Evolutionary conservation across 1,140 invertebrate species (phyloP), one percentile per base, ranked within the genome.

Genomic region (Helicoverpa zea): DNA sequence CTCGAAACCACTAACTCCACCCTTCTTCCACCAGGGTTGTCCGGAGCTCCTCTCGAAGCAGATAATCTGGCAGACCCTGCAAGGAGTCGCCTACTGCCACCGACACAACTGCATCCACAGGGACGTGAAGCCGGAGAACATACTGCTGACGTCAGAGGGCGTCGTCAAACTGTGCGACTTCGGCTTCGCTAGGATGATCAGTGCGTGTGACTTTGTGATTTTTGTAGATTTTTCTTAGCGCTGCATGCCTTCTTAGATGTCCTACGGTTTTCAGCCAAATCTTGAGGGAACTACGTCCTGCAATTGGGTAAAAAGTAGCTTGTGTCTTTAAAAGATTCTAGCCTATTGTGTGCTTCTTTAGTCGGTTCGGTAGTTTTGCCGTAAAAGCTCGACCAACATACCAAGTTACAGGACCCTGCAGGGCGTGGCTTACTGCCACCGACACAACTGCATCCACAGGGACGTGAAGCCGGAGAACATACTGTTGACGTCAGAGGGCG

Each of bases 381-480:
- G n/a, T n/a, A n/a, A n/a, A n/a, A n/a, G n/a, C n/a, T n/a, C n/a
- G n/a, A n/a, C n/a, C n/a, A n/a, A n/a, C n/a, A n/a, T n/a, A n/a
- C n/a, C n/a, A n/a, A n/a, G n/a, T n/a, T n/a, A n/a, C n/a, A n/a
- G n/a, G 95, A 98, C 99, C 18, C 95, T 99, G 23, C 97, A 99
- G 88, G 99, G 98, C 0, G 97, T 99, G 2, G 97, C 98, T 49
- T 99, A 99, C 95, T 99, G 99, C 94, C 99, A 99, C 94, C 96
- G 98, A 66, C 97, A 99, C 89, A 99, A 99, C 92, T 99, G 98
- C 91, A 98, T 99, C 88, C 99, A 99, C 91, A 96, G 99, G 52
- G 99, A 99, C 92, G 98, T 99, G 0, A 99, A 99, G 92, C 99
- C 99, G 2, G 99, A 99, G 96, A 99, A 99, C 93, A 99, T 99